Conservation (phyloP, 2,888 invertebrate species). For the Tryphoninae sp. region DNA sequence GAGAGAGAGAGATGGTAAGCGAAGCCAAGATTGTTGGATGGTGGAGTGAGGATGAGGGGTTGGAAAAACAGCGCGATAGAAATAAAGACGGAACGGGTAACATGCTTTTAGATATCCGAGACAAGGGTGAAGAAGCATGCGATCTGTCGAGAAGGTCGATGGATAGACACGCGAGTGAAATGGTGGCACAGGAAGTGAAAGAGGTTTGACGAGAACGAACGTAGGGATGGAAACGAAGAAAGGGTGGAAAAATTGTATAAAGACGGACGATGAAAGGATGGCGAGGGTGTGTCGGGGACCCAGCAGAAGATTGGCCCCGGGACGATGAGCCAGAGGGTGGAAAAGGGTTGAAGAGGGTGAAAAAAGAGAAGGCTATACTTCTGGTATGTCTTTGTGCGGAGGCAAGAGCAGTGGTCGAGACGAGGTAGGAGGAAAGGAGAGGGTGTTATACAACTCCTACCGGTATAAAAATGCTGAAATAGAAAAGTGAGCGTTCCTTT, state of each 20-base stretch:
- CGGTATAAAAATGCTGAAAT: slow-evolving; percentile 51
- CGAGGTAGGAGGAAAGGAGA: not conserved
- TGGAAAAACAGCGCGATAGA: slow-evolving; percentile 1
- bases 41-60: not conserved
- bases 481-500: slow-evolving; percentile 63
- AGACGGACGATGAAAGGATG: not conserved
- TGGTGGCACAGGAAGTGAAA: slow-evolving; percentile 37
- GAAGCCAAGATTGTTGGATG: slow-evolving; percentile 22
- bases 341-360: not conserved
- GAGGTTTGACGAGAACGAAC: slow-evolving; percentile 34
- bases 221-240: not conserved
- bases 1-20: not conserved
- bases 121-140: slow-evolving; percentile 38
- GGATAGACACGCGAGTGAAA: slow-evolving; percentile 53
- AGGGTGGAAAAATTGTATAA: not conserved
- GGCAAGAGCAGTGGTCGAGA: slow-evolving; percentile 18
- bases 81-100: slow-evolving; percentile 33
- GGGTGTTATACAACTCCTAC: slow-evolving; percentile 3
- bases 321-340: slow-evolving; percentile 1
- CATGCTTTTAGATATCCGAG: slow-evolving; percentile 38
- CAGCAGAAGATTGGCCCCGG: slow-evolving; percentile 17
- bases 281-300: slow-evolving; percentile 33
- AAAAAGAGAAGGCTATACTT: slow-evolving; percentile 3
- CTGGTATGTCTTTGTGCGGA: slow-evolving; percentile 28
- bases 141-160: slow-evolving; percentile 5